Conservation (phyloP, 2,797 vertebrate genomes). For the Limnodromus scolopaceus region DNA sequence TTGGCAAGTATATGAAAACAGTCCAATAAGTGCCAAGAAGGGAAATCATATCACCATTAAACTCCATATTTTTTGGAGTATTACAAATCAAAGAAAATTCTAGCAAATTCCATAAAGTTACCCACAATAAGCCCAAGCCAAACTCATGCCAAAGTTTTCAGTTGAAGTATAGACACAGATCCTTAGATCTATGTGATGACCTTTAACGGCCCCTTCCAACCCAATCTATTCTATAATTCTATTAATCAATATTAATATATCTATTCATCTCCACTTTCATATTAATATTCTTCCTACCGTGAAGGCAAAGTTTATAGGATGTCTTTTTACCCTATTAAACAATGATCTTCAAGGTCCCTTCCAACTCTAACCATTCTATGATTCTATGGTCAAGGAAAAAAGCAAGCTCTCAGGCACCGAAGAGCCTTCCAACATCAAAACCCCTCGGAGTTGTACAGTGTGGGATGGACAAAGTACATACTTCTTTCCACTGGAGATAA, state of each 20-base stretch:
- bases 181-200: background rate
- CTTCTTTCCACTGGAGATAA: background rate
- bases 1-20: background rate
- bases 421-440: background rate
- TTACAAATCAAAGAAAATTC: background rate
- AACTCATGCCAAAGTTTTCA: background rate
- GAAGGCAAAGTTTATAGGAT: background rate
- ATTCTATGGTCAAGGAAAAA: background rate
- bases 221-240: background rate
- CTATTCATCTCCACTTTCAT: background rate
- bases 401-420: background rate
- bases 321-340: background rate
- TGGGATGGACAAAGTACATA: background rate
- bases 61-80: background rate
- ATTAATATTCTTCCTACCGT: background rate
- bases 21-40: background rate
- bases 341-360: background rate
- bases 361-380: background rate
- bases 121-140: background rate
- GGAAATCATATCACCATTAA: background rate
- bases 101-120: background rate
- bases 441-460: background rate
- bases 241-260: background rate
- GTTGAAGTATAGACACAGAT: background rate
- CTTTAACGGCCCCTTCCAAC: background rate